Evolutionary conservation across 2,113 vertebrate species (phyloP).

Genomic region (Malurus melanocephalus): DNA sequence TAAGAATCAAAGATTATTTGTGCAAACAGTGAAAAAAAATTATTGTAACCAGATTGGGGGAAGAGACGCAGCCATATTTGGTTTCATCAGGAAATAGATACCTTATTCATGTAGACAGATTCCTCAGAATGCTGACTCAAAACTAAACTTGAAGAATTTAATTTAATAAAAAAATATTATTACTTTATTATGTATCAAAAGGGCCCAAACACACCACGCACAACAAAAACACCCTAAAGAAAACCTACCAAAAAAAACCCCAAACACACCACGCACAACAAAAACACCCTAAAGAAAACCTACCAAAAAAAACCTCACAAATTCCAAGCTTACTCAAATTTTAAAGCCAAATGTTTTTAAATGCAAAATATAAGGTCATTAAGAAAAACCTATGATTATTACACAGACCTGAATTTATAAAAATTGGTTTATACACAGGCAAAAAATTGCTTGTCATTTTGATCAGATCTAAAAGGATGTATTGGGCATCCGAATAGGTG

Average conservation of each 20-base stretch:
- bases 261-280: accelerated
- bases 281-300: not conserved
- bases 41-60: not conserved
- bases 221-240: not conserved
- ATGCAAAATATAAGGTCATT: not conserved
- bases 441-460: not conserved
- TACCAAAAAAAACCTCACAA: accelerated
- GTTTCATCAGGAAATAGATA: not conserved
- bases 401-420: not conserved
- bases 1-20: not conserved
- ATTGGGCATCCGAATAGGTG: not conserved
- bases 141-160: not conserved
- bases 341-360: not conserved
- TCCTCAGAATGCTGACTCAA: not conserved
- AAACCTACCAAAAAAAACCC: not conserved
- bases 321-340: not conserved
- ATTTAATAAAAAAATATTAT: not conserved
- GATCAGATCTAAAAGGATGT: not conserved
- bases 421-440: not conserved
- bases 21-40: not conserved
- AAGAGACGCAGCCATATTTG: not conserved
- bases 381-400: not conserved
- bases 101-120: not conserved
- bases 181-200: not conserved
- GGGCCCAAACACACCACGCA: accelerated